Evolutionary conservation across 2,888 invertebrate species (phyloP), one percentile per base, ranked within the genome.

Genomic region (Hofmannophila pseudospretella): DNA sequence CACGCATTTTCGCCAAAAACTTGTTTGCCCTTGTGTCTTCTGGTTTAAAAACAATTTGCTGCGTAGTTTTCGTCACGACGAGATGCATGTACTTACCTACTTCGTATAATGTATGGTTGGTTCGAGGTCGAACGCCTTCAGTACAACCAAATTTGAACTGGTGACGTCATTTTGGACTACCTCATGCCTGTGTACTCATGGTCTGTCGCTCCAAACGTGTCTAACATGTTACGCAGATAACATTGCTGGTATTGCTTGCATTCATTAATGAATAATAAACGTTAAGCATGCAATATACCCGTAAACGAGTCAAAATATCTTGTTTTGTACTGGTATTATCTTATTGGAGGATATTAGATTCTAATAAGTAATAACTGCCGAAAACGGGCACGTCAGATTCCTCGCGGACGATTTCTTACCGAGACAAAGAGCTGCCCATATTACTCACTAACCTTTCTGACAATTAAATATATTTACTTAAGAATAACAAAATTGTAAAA

Each of bases 121-220:
- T n/a, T 65, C 57, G 81, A 82, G 82, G 84, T 81, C 82, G 73
- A 66, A 54, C 57, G 68, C 69, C 78, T 64, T n/a, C n/a, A n/a
- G n/a, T n/a, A 72, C 76, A 75, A 80, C 82, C 82, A 73, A 84
- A 82, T 77, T 74, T 69, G 66, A 60, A 58, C 42, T 42, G 41
- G 33, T 78, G 74, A 78, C 73, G 70, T 78, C 73, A 79, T 14
- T n/a, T 23, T 23, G 23, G 23, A 5, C n/a, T 23, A n/a, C 8
- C 23, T 23, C 23, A n/a, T 23, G 23, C 4, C 23, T 23, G 23
- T 23, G n/a, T 16, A n/a, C n/a, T 16, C 16, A 16, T 16, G 16
- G 23, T 8, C 12, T 12, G 9, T 9, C 10, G 2, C 16, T 16
- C 14, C 30, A 2, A 28, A 5, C 8, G 8, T 25, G 8, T 25